These are phyloP conservation scores for Cotesia typhae DNA, from an alignment of 1,140 invertebrate genomes.

Conservation along the genomic window DNA sequence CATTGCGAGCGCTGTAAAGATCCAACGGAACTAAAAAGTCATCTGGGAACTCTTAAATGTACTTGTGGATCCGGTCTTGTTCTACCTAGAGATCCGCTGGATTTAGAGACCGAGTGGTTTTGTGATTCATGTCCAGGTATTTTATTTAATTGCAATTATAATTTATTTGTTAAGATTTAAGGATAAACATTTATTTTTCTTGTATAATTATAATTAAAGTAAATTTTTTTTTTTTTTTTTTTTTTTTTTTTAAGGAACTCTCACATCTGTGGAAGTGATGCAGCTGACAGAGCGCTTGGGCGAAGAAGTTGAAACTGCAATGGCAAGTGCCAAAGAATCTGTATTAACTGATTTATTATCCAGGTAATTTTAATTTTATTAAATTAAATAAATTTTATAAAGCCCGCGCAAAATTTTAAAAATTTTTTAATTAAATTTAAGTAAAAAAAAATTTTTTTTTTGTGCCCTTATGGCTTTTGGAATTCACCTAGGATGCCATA, in stretches of 20 bases:
- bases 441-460: not conserved
- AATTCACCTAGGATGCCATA: no score
- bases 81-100: slow-evolving; percentile 73
- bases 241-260: slow-evolving; percentile 34
- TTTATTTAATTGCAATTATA: no score
- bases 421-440: not conserved
- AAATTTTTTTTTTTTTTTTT: not conserved
- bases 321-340: slow-evolving; percentile 52
- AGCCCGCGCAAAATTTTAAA: not conserved
- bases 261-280: slow-evolving; percentile 68
- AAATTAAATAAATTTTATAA: not conserved
- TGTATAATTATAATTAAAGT: not conserved
- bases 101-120: slow-evolving; percentile 77
- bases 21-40: slow-evolving; percentile 79
- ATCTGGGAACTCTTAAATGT: slow-evolving; percentile 79
- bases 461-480: no score
- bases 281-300: slow-evolving; percentile 75
- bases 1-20: slow-evolving; percentile 78
- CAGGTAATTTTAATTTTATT: slow-evolving; percentile 45
- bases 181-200: no score
- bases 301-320: slow-evolving; percentile 76
- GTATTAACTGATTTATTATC: slow-evolving; percentile 53
- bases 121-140: slow-evolving; percentile 74
- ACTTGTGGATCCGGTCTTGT: slow-evolving; percentile 72
- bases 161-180: no score